Conservation (phyloP, 2,113 vertebrate species). For the Sclerurus mexicanus region DNA sequence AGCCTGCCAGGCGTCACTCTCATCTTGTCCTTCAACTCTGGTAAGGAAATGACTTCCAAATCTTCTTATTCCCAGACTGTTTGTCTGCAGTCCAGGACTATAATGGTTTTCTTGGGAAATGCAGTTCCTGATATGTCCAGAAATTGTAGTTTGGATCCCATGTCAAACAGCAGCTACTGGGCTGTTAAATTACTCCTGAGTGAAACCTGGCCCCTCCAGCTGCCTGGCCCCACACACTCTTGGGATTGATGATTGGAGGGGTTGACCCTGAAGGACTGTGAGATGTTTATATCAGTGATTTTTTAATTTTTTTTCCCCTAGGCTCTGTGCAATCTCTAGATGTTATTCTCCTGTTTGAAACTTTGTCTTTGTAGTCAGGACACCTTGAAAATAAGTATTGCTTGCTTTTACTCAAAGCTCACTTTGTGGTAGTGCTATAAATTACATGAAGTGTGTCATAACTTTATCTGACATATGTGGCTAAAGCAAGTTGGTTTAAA, state of each 20-base stretch:
- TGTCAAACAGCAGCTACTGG: neutral
- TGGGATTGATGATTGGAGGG: rapidly evolving
- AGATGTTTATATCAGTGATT: neutral
- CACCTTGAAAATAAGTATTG: neutral
- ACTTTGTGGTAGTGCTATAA: neutral
- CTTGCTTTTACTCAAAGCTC: neutral
- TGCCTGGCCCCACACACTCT: neutral
- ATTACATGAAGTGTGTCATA: neutral
- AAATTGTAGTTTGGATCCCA: neutral
- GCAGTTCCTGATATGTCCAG: neutral
- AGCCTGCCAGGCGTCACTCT: neutral
- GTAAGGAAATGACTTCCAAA: neutral
- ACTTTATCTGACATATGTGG: neutral
- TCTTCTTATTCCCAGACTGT: neutral
- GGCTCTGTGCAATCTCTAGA: neutral
- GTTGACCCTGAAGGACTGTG: neutral
- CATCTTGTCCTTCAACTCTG: neutral
- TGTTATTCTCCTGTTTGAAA: neutral
- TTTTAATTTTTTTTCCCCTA: neutral
- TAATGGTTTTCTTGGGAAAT: neutral
- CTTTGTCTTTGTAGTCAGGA: neutral
- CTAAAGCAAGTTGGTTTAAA: neutral
- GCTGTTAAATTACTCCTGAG: neutral
- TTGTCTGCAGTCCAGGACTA: neutral
- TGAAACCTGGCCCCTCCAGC: neutral